Evolutionary conservation across 2,797 vertebrate genomes (phyloP).

Genomic region (Gorsachius magnificus): DNA sequence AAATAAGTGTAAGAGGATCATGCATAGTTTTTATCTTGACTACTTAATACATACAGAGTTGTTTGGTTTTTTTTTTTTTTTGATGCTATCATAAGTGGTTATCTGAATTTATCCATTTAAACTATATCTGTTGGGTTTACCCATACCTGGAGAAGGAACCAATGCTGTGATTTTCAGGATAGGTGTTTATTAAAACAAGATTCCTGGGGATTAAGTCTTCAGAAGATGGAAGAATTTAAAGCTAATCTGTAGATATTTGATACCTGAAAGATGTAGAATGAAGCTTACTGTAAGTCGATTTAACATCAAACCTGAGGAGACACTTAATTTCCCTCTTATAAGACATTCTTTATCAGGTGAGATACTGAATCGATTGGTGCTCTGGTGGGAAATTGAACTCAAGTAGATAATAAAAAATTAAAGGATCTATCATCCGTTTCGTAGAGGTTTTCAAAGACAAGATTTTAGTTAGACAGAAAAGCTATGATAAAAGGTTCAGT

Average conservation of each 20-base stretch:
- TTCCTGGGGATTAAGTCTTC: background rate
- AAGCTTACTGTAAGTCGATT: background rate
- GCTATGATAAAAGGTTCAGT: background rate
- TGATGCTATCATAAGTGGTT: background rate
- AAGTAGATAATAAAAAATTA: background rate
- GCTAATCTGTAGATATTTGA: background rate
- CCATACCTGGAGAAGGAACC: background rate
- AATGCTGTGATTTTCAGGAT: background rate
- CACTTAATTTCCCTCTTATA: background rate
- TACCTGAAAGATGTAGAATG: background rate
- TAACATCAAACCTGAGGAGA: background rate
- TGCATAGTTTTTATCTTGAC: background rate
- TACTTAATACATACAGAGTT: background rate
- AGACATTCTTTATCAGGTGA: background rate
- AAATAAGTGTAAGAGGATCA: background rate
- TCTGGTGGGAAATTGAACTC: background rate
- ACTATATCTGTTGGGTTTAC: background rate
- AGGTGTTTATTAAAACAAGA: background rate
- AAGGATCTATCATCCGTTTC: background rate
- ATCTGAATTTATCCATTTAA: background rate
- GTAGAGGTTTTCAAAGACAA: background rate
- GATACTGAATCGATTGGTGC: background rate
- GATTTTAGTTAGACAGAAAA: background rate
- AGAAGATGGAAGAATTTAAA: background rate
- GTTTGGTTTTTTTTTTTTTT: background rate